A percentile compares a stretch with the other conserved stretches of the same genome.
Conservation (phyloP, 2,113 vertebrate genomes). For the Mesoclemmys tuberculata region DNA sequence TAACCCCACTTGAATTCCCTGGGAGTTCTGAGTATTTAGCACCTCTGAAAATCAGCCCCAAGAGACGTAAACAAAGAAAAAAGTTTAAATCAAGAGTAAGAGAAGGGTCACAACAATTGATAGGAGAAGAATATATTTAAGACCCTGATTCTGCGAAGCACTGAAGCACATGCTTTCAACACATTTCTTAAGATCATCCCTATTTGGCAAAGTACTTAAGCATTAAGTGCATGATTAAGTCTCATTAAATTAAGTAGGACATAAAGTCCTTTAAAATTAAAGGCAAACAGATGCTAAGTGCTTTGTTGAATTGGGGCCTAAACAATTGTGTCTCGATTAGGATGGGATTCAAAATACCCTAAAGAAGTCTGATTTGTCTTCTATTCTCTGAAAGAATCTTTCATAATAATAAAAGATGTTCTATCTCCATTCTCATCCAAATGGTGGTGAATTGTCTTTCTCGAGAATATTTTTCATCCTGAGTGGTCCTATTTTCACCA, state of each 20-base stretch:
- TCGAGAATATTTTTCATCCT: neutral
- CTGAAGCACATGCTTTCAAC: neutral
- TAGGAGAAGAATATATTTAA: neutral
- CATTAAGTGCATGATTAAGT: slow-evolving; percentile 17
- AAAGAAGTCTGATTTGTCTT: neutral
- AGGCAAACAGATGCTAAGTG: neutral
- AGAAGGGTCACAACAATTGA: neutral
- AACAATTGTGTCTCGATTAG: slow-evolving; percentile 27
- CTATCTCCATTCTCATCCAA: slow-evolving; percentile 10
- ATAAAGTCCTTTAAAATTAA: slow-evolving; percentile 10
- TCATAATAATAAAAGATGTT: neutral
- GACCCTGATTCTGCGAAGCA: neutral
- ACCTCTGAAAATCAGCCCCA: neutral
- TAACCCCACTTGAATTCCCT: neutral
- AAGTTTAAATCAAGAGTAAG: neutral
- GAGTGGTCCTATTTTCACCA: neutral
- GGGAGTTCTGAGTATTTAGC: neutral
- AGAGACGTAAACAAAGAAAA: neutral
- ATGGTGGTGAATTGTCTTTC: neutral
- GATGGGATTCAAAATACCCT: slow-evolving; percentile 13
- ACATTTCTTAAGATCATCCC: neutral
- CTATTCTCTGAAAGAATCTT: neutral
- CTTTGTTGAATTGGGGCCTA: slow-evolving; percentile 41
- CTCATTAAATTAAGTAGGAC: neutral
- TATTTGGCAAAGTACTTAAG: no score